phyloP scores from a whole-genome alignment of 2,888 invertebrate species.

The Chalcosyrphus nemorum region DNA sequence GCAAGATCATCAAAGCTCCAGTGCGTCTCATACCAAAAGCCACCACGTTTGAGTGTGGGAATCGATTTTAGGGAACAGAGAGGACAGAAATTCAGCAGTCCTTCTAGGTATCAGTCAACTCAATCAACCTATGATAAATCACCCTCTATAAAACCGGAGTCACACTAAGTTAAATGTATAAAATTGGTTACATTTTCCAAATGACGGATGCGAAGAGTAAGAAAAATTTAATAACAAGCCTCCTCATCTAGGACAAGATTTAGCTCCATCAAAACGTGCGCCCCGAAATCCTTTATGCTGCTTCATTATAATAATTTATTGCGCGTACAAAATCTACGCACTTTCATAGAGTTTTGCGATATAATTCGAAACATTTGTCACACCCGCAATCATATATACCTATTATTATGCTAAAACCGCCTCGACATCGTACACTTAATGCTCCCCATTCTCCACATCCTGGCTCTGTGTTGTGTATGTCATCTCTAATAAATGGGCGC shows the following conservation, averaged over 20 bases:
- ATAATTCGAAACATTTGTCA: conserved; percentile 62
- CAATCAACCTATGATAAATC: too few species aligned
- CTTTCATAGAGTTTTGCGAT: conserved; percentile 21
- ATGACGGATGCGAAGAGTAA: background rate
- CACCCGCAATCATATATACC: conserved; percentile 41
- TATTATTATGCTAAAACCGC: conserved; percentile 34
- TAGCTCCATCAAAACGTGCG: conserved; percentile 10
- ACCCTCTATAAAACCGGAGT: background rate
- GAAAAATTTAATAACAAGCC: background rate
- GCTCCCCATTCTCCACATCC: background rate
- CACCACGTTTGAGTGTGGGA: too few species aligned
- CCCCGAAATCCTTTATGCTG: conserved; percentile 2
- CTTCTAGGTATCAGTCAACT: too few species aligned
- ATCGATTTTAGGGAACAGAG: too few species aligned
- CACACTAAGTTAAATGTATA: background rate
- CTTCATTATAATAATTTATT: conserved; percentile 54
- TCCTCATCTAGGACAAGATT: background rate
- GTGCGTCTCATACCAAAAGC: too few species aligned
- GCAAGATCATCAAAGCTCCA: too few species aligned
- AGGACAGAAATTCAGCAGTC: too few species aligned
- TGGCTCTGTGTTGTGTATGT: conserved; percentile 17
- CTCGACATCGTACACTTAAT: conserved; percentile 13
- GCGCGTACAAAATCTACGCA: conserved; percentile 17
- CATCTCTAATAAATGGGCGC: conserved; percentile 37
- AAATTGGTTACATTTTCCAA: background rate